A percentile compares a stretch with the other conserved stretches of the same genome.
Conservation (phyloP, 2,797 vertebrate genomes). For the Fistularia tabacaria region DNA sequence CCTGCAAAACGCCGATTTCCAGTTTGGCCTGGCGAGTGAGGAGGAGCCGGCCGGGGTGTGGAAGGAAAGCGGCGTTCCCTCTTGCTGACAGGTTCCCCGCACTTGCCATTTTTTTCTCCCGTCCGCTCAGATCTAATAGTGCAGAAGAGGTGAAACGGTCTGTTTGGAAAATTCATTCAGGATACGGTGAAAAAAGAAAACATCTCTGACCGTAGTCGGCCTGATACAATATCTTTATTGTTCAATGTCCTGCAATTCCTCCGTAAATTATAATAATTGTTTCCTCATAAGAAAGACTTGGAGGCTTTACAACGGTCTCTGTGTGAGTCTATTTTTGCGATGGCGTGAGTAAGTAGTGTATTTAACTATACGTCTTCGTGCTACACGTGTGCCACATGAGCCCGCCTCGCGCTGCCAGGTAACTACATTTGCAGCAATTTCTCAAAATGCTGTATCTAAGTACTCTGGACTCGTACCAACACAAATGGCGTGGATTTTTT, state of each 20-base stretch:
- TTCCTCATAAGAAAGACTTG: constrained; percentile 15
- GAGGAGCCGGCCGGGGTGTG: neutral
- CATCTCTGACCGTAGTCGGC: neutral
- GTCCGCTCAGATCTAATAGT: constrained; percentile 33
- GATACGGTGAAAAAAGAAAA: constrained; percentile 17
- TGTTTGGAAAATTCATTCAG: constrained; percentile 31
- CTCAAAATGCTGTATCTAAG: constrained; percentile 26
- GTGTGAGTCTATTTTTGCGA: constrained; percentile 1
- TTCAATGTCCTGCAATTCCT: neutral
- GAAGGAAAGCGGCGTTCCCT: constrained; percentile 22
- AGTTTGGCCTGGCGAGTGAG: constrained; percentile 11
- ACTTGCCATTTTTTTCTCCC: constrained; percentile 40
- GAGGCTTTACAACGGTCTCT: constrained; percentile 10
- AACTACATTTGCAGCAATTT: constrained; percentile 2
- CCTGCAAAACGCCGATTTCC: constrained; percentile 19
- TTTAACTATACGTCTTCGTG: neutral
- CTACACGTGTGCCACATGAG: constrained; percentile 21
- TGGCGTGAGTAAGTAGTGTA: constrained; percentile 1
- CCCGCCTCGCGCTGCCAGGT: constrained; percentile 10
- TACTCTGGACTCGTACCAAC: constrained; percentile 31
- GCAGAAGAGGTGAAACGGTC: constrained; percentile 24
- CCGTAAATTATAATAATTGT: constrained; percentile 7
- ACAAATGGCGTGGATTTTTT: constrained; percentile 40
- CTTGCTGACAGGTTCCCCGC: constrained; percentile 33
- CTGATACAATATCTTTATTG: constrained; percentile 2